Evolutionary conservation across 2,888 invertebrate genomes (phyloP).

Genomic region (Gymnocheta viridis): DNA sequence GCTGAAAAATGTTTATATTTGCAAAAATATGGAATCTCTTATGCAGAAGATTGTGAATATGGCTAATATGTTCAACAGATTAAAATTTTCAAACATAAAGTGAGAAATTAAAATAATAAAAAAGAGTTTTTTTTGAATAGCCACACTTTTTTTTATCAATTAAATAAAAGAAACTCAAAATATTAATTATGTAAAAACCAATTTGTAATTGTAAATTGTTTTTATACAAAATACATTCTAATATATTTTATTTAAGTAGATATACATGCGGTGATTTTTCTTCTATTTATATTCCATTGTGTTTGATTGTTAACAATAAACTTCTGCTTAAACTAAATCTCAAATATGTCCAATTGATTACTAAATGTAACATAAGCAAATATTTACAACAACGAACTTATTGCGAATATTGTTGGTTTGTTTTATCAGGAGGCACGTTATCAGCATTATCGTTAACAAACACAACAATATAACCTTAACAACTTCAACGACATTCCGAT

Average conservation of each 20-base stretch:
- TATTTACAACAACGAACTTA: background rate
- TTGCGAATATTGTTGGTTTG: background rate
- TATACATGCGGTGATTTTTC: too few relatives aligned
- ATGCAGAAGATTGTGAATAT: too few relatives aligned
- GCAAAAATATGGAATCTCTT: too few relatives aligned
- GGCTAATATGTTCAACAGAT: background rate
- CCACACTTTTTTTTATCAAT: background rate
- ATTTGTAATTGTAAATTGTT: too few relatives aligned
- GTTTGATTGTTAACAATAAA: background rate
- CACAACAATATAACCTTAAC: background rate
- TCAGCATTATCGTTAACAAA: constrained; percentile 6
- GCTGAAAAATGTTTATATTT: too few relatives aligned
- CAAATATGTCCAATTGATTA: background rate
- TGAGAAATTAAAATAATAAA: background rate
- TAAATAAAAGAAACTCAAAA: too few relatives aligned
- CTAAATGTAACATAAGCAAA: background rate
- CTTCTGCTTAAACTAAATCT: background rate
- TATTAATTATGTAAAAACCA: too few relatives aligned
- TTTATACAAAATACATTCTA: too few relatives aligned
- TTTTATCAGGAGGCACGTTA: constrained; percentile 43
- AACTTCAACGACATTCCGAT: constrained; percentile 25
- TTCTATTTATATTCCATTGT: too few relatives aligned
- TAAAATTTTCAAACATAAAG: background rate
- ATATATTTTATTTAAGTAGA: too few relatives aligned
- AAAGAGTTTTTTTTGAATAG: too few relatives aligned